phyloP scores from a whole-genome alignment of 2,888 invertebrate species.

The Gerosis bhagava region DNA sequence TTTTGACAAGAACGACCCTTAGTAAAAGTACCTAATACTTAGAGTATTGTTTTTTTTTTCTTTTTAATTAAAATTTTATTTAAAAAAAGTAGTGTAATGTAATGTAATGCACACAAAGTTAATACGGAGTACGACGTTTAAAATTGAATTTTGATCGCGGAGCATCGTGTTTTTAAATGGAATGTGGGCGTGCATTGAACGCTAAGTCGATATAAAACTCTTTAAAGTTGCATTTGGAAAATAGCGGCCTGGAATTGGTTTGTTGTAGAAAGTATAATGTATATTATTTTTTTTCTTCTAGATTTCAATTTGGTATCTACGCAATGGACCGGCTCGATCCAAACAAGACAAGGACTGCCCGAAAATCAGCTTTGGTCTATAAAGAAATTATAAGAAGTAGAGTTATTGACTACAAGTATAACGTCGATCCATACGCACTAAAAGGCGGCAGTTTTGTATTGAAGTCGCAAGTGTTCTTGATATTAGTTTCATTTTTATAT shows the following conservation, averaged over 20 bases:
- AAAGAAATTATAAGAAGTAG: constrained; percentile 62
- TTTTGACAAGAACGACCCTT: no score
- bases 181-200: constrained; percentile 8
- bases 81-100: no score
- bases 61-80: no score
- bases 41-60: no score
- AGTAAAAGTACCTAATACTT: no score
- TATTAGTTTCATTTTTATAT: background rate
- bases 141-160: constrained; percentile 12
- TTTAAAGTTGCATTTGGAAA: constrained; percentile 12
- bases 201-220: constrained; percentile 17
- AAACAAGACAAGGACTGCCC: constrained; percentile 74
- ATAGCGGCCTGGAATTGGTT: constrained; percentile 9
- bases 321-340: constrained; percentile 81
- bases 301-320: constrained; percentile 75
- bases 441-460: background rate
- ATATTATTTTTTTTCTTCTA: no score
- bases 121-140: background rate
- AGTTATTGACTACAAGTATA: constrained; percentile 36
- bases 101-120: no score
- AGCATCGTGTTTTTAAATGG: constrained; percentile 1
- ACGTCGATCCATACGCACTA: constrained; percentile 33
- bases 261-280: no score
- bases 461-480: background rate
- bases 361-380: constrained; percentile 75